Percentiles rank a stretch among this genome's conserved stretches.
Conservation (phyloP, 2,113 vertebrate genomes). For the Aramus guarauna region DNA sequence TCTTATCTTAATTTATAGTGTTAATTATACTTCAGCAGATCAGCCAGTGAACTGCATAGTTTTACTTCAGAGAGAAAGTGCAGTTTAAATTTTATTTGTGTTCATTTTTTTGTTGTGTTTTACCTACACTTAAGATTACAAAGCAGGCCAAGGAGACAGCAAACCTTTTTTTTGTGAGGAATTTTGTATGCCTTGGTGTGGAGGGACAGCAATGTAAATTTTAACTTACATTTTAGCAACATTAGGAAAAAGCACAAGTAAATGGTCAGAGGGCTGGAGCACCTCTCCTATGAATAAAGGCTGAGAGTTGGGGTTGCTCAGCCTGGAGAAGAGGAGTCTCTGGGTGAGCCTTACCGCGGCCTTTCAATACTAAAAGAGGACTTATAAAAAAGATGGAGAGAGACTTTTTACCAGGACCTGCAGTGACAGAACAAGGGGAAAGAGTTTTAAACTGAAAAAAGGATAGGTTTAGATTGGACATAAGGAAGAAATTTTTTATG, state of each 20-base stretch:
- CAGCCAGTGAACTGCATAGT: not conserved
- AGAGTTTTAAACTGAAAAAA: not conserved
- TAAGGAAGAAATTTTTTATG: not conserved
- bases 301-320: not conserved
- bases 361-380: too few species aligned
- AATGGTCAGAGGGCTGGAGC: not conserved
- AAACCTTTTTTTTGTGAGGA: not conserved
- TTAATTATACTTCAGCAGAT: not conserved
- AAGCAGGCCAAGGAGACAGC: not conserved
- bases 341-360: fast-evolving
- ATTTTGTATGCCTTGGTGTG: not conserved
- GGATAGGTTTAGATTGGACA: not conserved
- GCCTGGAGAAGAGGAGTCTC: not conserved
- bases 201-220: not conserved
- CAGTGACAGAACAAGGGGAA: not conserved
- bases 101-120: not conserved
- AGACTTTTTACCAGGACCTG: not conserved
- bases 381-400: not conserved
- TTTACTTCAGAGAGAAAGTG: not conserved
- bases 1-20: not conserved
- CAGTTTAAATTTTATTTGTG: not conserved
- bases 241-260: not conserved
- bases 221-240: not conserved
- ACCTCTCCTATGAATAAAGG: not conserved
- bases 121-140: not conserved